A percentile compares a stretch with the other conserved stretches of the same genome.
Conservation (phyloP, 2,888 invertebrate genomes). For the Lasioglossum pauxillum region DNA sequence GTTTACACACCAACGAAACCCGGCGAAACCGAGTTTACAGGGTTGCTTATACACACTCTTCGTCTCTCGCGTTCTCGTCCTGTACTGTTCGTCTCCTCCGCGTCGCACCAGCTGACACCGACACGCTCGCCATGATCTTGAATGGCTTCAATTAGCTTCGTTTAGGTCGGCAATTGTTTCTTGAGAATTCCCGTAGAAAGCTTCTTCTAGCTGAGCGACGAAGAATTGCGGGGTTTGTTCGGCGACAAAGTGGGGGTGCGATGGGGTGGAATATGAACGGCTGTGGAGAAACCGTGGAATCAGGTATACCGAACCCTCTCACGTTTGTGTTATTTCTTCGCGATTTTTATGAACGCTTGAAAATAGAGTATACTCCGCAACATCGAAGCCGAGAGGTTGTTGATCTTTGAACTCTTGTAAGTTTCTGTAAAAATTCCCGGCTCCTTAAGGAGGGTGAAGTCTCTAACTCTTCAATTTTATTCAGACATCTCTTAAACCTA, state of each 20-base stretch:
- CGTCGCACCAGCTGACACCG: slow-evolving; percentile 66
- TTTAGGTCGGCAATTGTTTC: slow-evolving; percentile 82
- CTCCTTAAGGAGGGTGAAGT: too few relatives aligned
- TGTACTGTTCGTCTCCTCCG: slow-evolving; percentile 48
- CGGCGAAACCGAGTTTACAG: slow-evolving; percentile 64
- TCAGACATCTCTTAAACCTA: too few relatives aligned
- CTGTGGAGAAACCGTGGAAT: not conserved
- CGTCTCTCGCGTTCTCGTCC: not conserved
- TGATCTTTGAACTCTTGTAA: not conserved
- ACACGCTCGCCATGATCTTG: slow-evolving; percentile 79
- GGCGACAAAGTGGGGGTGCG: not conserved
- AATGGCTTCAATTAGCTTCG: slow-evolving; percentile 83
- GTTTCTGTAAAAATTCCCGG: not conserved
- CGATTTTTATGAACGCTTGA: not conserved
- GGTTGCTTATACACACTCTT: slow-evolving; percentile 26
- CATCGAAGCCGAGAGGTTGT: not conserved
- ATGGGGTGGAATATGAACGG: not conserved
- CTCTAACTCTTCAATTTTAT: too few relatives aligned
- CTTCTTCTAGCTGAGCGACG: slow-evolving; percentile 46
- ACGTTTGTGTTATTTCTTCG: not conserved
- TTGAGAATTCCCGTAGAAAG: slow-evolving; percentile 78
- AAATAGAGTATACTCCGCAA: not conserved
- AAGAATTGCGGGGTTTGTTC: slow-evolving; percentile 37
- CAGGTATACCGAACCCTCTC: not conserved
- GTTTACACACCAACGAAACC: slow-evolving; percentile 63